A percentile compares a stretch with the other conserved stretches of the same genome.
phyloP scores from a whole-genome alignment of 2,797 vertebrate genomes.

The Muscicapa comitata region DNA sequence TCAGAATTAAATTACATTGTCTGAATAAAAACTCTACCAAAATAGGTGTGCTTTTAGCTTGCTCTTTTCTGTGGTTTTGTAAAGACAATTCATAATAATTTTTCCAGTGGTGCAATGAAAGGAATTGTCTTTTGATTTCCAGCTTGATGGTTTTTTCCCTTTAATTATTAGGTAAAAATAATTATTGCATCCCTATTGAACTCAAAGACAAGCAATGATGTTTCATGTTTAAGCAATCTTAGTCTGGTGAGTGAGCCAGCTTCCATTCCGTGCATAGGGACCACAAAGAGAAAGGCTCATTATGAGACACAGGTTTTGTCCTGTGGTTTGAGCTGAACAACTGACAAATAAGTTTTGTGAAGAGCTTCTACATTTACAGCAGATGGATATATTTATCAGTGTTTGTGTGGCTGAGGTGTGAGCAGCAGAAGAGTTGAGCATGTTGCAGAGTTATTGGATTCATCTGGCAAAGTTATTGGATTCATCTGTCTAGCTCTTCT shows the following conservation, averaged over 20 bases:
- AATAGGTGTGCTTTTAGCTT: not conserved
- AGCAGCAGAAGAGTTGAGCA: not conserved
- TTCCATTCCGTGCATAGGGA: not conserved
- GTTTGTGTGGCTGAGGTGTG: not conserved
- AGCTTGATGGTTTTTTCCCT: not conserved
- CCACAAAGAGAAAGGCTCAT: not conserved
- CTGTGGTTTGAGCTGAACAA: not conserved
- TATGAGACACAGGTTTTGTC: not conserved
- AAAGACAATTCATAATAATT: not conserved
- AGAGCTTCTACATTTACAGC: not conserved
- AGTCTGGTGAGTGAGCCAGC: not conserved
- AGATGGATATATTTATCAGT: not conserved
- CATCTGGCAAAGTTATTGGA: not conserved
- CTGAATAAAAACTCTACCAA: not conserved
- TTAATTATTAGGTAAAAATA: not conserved
- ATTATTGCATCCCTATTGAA: not conserved
- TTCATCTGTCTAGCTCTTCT: conserved; percentile 8
- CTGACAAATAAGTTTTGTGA: not conserved
- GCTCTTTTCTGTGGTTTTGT: not conserved
- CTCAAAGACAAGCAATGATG: not conserved
- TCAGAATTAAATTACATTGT: conserved; percentile 3
- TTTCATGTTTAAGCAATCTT: not conserved
- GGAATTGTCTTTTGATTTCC: not conserved
- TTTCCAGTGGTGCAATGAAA: conserved; percentile 1
- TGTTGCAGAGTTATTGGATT: not conserved